Base-by-base conservation (phyloP, 2,797 vertebrate genomes). In the Melopsittacus undulatus region DNA sequence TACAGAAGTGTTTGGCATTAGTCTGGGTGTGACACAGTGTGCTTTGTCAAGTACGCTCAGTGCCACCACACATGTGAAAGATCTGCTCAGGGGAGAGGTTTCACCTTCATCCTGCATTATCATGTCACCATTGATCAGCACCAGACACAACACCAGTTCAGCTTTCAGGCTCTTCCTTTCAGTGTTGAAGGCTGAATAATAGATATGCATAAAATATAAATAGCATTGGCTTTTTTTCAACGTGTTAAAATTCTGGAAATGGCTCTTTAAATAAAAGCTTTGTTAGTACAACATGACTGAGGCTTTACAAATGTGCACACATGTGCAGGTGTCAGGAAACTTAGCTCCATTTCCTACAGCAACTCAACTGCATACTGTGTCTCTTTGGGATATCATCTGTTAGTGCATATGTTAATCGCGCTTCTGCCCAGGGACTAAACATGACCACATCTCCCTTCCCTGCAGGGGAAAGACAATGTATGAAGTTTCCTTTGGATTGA, bases 1-100 rank as follows among this genome's bases (percentile, higher is more conserved):
- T 80, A 84, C 85, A 74, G 51, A 96, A 82, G 77, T 90, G 46
- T 94, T 94, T 82, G 83, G 72, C 64, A 30, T 87, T 56, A 43
- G 22, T 67, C 23, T 49, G 42, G 34, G 54, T 59, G 67, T 80
- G 80, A 75, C 92, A 94, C 83, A 40, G 2, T 15, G 78, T 80
- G 46, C 72, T 83, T 93, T 14, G 1, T 45, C 68, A 59, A 29
- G 72, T 75, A 89, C 74, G 67, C 72, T 64, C 34, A 8, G 61
- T 67, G 83, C 77, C 66, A 73, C 74, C 36, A 16, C 48, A 18
- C 2, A 2, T 9, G 40, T 76, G 63, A 64, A 61, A 83, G 80
- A 88, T 68, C 80, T 76, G 51, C 72, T 87, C 70, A 11, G 54
- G 81, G 83, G 75, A 87, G 59, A 73, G 32, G 6, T 52, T 66